These are phyloP conservation scores for Cybosia mesomella DNA, from an alignment of 2,888 invertebrate species.

Conservation along the genomic window DNA sequence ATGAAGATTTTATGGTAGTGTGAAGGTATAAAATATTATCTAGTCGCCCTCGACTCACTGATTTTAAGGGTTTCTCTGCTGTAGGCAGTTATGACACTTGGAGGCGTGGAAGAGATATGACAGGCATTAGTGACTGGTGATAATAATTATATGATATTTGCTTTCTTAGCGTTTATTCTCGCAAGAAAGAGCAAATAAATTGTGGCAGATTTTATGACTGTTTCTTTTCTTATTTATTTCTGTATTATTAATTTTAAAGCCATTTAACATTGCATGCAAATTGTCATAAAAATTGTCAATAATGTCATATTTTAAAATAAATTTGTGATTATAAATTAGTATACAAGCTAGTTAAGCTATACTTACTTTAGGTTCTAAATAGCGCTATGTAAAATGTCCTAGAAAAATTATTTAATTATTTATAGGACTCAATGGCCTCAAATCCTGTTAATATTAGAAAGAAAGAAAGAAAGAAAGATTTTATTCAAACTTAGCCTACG, in stretches of 20 bases:
- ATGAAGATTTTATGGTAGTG: conserved; percentile 53
- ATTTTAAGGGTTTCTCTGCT: conserved; percentile 45
- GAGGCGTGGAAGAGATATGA: conserved; percentile 30
- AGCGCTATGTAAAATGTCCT: too few relatives aligned
- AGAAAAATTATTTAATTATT: too few relatives aligned
- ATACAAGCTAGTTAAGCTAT: too few relatives aligned
- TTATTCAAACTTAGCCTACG: too few relatives aligned
- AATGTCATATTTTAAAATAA: too few relatives aligned
- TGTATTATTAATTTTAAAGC: neutral
- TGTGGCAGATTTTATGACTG: neutral
- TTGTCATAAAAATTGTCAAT: too few relatives aligned
- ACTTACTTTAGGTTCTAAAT: too few relatives aligned
- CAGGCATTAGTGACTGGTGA: conserved; percentile 12
- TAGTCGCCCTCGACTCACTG: conserved; percentile 46
- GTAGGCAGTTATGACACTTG: conserved; percentile 31
- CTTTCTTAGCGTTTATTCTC: neutral
- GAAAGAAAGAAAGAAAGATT: too few relatives aligned
- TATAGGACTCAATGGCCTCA: too few relatives aligned
- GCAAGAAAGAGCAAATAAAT: neutral
- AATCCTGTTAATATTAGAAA: too few relatives aligned
- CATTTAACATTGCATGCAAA: too few relatives aligned
- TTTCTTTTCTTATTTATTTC: neutral
- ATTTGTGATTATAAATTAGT: too few relatives aligned
- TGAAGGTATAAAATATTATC: conserved; percentile 54
- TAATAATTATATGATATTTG: conserved; percentile 21